Percentiles rank a stretch among this genome's conserved stretches.
Conservation (phyloP, 2,888 invertebrate species). For the Agrotis ipsilon region DNA sequence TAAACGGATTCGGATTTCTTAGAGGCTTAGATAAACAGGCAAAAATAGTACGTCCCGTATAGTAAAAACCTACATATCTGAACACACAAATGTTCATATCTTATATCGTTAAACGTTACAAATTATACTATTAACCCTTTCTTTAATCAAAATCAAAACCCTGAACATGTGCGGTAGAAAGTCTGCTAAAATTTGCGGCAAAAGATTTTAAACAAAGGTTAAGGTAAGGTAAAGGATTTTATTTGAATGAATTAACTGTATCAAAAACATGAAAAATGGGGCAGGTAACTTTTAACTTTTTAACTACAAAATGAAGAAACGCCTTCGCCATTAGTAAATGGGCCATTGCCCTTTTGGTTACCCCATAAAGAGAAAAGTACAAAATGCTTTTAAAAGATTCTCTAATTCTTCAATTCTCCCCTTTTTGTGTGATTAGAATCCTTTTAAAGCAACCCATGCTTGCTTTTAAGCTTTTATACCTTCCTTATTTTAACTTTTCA, state of each 20-base stretch:
- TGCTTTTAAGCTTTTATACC: background rate
- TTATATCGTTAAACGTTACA: background rate
- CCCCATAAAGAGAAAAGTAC: background rate
- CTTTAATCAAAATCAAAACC: background rate
- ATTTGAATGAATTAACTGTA: no score
- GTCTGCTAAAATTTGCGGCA: conserved; percentile 26
- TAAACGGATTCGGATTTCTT: no score
- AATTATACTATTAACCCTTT: conserved; percentile 1
- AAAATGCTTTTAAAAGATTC: conserved; percentile 5
- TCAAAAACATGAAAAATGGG: background rate
- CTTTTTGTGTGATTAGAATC: conserved; percentile 9
- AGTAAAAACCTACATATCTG: background rate
- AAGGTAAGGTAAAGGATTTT: no score
- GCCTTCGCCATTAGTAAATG: background rate
- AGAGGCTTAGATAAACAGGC: no score
- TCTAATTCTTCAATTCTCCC: background rate
- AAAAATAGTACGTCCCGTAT: background rate
- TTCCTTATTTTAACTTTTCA: conserved; percentile 20
- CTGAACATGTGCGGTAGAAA: conserved; percentile 6
- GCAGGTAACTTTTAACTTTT: background rate
- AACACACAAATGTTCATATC: background rate
- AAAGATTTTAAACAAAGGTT: conserved; percentile 37
- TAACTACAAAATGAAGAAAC: background rate
- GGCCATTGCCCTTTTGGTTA: background rate
- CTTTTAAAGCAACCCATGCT: conserved; percentile 8